Percentiles rank a stretch among this genome's conserved stretches.
Evolutionary conservation across 1,140 invertebrate genomes (phyloP).

Genomic region (Brachionus sp.): DNA sequence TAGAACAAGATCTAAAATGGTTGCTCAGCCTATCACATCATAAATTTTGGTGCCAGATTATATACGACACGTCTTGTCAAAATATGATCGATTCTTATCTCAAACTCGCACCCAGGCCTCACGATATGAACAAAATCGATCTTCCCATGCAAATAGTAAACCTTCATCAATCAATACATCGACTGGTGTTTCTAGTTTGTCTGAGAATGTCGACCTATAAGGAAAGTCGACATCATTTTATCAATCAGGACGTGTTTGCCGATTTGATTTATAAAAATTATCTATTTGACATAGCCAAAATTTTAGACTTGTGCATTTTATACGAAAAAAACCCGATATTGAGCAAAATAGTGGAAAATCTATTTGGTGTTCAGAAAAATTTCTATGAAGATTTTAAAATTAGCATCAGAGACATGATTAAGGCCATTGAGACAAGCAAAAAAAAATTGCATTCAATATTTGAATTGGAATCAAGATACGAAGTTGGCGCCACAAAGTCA

Average conservation of each 20-base stretch:
- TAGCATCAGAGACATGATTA: not conserved
- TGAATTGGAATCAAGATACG: slow-evolving; percentile 3
- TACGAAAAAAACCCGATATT: slow-evolving; percentile 26
- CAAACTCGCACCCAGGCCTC: slow-evolving; percentile 10
- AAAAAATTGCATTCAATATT: slow-evolving; percentile 24
- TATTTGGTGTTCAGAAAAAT: slow-evolving; percentile 14
- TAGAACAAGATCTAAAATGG: slow-evolving; percentile 35
- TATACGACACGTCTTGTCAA: not conserved
- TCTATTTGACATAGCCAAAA: slow-evolving; percentile 40
- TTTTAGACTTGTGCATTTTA: slow-evolving; percentile 19
- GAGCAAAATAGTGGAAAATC: slow-evolving; percentile 4
- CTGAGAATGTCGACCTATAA: slow-evolving; percentile 44
- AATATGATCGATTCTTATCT: slow-evolving; percentile 40
- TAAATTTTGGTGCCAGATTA: slow-evolving; percentile 44
- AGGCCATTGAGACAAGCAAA: slow-evolving; percentile 36
- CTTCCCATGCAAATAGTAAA: not conserved
- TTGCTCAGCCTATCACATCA: slow-evolving; percentile 30
- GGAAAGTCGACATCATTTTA: slow-evolving; percentile 28
- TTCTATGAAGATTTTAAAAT: slow-evolving; percentile 38
- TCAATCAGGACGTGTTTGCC: slow-evolving; percentile 24
- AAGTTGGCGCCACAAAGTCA: not conserved
- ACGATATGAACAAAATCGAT: slow-evolving; percentile 10
- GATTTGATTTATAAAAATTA: slow-evolving; percentile 39
- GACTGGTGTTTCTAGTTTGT: slow-evolving; percentile 3
- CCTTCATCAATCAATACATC: not conserved